Base-by-base conservation (phyloP, 1,140 invertebrate species). In the Scaptomyza hsui region DNA sequence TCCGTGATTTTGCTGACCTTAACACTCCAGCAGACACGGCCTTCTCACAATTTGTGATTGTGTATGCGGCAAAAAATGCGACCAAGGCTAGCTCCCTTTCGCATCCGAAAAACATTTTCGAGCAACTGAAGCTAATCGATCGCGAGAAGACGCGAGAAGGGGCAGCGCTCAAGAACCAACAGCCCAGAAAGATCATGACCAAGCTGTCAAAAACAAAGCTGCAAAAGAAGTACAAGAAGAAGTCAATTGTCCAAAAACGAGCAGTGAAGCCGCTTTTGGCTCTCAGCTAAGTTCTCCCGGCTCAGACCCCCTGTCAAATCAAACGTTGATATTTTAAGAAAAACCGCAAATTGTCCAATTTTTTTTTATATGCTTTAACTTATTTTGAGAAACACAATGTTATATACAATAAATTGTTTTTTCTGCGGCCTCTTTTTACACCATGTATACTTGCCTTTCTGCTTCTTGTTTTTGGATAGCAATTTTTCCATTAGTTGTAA, bases 1-100 rank as follows among this genome's bases (percentile, higher is more conserved):
- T 97, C 92, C 93, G 96, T 65, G 96, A 97, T 79, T 97, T 97
- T 80, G 96, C 96, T 0, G 96, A 97, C 75, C 97, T 97, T 21
- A 97, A 96, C 39, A 94, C 95, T 5, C 96, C 95, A 9, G 94
- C 95, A 0, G 95, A 96, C 81, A 94, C 95, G 1, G 95, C 95
- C 4, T 97, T 95, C 88, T 97, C 96, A 0, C 95, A 97, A 72
- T 94, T 95, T 60, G 95, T 96, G 16, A 95, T 97, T 0, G 96
- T 97, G 0, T 96, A 97, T 83, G 94, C 94, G 0, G 96, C 96
- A 63, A 95, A 95, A 89, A 96, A 96, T 71, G 83, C 86, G 18
- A 90, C 86, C 1, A 75, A 78, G 12, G 56, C 77, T 0, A 91
- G 89, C 49, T 92, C 92, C 3, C 79, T 93, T 62, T 92, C 92